Conservation (phyloP, 2,113 vertebrate species). For the Passerina amoena region DNA sequence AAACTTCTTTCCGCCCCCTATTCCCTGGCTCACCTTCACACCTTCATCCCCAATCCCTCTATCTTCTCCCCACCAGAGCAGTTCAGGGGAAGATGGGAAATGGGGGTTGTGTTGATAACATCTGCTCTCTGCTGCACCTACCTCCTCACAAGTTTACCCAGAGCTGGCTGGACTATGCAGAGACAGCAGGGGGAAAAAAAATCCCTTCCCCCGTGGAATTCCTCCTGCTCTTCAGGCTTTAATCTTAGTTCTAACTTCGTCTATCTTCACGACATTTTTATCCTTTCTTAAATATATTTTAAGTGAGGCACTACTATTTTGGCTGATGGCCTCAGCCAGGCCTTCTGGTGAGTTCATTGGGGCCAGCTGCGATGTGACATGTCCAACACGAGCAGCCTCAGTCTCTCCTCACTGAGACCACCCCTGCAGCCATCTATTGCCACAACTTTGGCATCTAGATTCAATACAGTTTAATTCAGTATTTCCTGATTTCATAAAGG, state of each 20-base stretch:
- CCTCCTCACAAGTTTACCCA: not conserved
- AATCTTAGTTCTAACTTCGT: not conserved
- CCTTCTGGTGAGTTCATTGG: no score
- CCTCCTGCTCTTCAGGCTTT: not conserved
- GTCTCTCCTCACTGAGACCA: not conserved
- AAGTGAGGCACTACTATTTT: accelerated
- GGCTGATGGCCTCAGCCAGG: not conserved
- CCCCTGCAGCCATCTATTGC: accelerated
- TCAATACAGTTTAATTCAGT: not conserved
- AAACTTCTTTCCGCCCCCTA: not conserved
- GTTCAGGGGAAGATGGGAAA: not conserved
- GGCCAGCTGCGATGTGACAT: not conserved
- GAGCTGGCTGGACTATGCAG: not conserved
- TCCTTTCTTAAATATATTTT: not conserved
- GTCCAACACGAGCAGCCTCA: not conserved
- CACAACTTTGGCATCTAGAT: not conserved
- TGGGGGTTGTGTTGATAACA: not conserved
- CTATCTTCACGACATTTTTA: not conserved
- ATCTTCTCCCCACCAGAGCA: accelerated
- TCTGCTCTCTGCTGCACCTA: not conserved
- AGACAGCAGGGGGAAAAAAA: not conserved
- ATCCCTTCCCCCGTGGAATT: not conserved
- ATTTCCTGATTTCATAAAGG: not conserved
- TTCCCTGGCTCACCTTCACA: not conserved
- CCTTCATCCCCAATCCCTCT: not conserved